phyloP scores from a whole-genome alignment of 2,888 invertebrate species.

The Aspidiotus rigidus region DNA sequence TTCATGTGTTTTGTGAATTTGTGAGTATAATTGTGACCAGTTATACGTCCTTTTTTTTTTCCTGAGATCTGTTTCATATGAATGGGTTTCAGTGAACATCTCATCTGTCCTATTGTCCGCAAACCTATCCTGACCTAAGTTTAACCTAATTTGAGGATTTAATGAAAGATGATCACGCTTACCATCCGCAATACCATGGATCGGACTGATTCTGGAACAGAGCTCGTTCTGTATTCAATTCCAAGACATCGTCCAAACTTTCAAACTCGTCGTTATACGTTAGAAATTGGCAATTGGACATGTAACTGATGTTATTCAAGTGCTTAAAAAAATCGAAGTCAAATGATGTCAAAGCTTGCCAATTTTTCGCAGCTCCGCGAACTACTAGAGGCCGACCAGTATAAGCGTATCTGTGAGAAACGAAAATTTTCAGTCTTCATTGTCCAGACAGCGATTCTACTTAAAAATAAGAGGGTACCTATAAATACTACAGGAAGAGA shows the following conservation, averaged over 20 bases:
- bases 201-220: slow-evolving; percentile 50
- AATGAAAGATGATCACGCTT: slow-evolving; percentile 41
- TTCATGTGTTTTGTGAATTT: no score
- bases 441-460: no score
- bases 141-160: background rate
- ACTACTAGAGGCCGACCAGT: slow-evolving; percentile 72
- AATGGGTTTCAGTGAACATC: no score
- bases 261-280: slow-evolving; percentile 82
- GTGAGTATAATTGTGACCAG: no score
- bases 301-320: slow-evolving; percentile 49
- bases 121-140: background rate
- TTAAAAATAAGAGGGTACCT: no score
- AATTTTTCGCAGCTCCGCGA: slow-evolving; percentile 67
- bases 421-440: no score
- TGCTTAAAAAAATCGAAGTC: slow-evolving; percentile 72
- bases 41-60: no score
- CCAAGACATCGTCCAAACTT: slow-evolving; percentile 68
- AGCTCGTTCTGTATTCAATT: slow-evolving; percentile 65
- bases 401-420: slow-evolving; percentile 53
- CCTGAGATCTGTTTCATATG: no score
- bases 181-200: slow-evolving; percentile 68
- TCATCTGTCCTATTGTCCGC: background rate
- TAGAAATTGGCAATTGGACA: slow-evolving; percentile 73
- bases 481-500: no score
- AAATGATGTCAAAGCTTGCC: slow-evolving; percentile 71